Evolutionary conservation across 2,113 vertebrate species (phyloP).

Genomic region (Perca fluviatilis): DNA sequence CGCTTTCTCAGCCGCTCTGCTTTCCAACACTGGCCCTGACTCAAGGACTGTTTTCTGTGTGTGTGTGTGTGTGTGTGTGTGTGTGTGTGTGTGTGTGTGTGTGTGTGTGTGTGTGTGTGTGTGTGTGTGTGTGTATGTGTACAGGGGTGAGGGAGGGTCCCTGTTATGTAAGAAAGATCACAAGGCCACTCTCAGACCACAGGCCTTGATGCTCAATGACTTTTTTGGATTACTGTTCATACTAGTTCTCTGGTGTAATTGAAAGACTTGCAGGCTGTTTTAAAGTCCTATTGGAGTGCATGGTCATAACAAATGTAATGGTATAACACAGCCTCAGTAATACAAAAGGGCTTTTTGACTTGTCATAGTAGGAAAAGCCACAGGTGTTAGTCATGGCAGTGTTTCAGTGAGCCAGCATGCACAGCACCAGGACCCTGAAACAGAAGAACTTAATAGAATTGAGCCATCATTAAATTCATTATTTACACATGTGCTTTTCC

Average conservation of each 20-base stretch:
- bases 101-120: constrained; percentile 27
- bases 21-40: constrained; percentile 82
- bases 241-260: neutral
- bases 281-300: neutral
- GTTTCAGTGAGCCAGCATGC: neutral
- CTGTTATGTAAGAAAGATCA: constrained; percentile 48
- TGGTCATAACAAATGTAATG: neutral
- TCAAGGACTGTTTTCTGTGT: constrained; percentile 71
- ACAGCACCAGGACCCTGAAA: neutral
- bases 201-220: constrained; percentile 14
- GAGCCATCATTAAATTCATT: neutral
- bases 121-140: constrained; percentile 31
- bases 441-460: neutral
- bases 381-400: neutral
- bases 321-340: neutral
- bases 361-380: too few species aligned
- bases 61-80: constrained; percentile 12
- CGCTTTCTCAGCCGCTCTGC: constrained; percentile 84
- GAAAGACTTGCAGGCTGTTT: neutral
- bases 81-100: constrained; percentile 20
- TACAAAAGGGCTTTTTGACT: neutral
- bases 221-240: neutral
- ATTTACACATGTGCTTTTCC: neutral
- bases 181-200: constrained; percentile 10
- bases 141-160: constrained; percentile 15